Evolutionary conservation across 2,113 vertebrate species (phyloP).

Genomic region (Chunga burmeisteri): DNA sequence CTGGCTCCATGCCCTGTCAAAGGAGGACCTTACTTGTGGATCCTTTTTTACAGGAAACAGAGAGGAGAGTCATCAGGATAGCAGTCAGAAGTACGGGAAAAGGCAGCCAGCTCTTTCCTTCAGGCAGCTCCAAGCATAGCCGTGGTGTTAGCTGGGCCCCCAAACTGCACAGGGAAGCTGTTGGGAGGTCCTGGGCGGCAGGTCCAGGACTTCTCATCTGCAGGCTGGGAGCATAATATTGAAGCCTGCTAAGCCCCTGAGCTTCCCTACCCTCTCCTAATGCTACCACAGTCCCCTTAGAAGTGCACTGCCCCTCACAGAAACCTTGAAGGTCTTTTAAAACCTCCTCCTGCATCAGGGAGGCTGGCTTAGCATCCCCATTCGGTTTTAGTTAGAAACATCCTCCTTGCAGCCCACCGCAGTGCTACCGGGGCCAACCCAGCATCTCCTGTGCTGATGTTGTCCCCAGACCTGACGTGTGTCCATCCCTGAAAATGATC

Average conservation of each 20-base stretch:
- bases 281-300: accelerated
- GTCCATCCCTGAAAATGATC: neutral
- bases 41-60: neutral
- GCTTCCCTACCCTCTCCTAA: neutral
- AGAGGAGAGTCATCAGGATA: neutral
- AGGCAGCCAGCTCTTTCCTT: neutral
- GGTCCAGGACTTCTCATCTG: neutral
- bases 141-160: accelerated
- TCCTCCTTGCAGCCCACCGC: accelerated
- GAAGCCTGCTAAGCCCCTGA: neutral
- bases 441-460: neutral
- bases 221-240: neutral
- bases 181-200: neutral
- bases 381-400: neutral
- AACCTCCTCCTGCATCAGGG: neutral
- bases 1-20: neutral
- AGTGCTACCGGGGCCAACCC: accelerated
- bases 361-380: accelerated
- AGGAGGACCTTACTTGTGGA: neutral
- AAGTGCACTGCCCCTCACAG: neutral
- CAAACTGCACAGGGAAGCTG: neutral
- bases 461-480: neutral
- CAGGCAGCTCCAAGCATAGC: neutral
- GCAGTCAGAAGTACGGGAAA: neutral
- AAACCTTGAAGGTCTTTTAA: neutral